phyloP scores from a whole-genome alignment of 2,113 vertebrate species.

The Perccottus glenii region DNA sequence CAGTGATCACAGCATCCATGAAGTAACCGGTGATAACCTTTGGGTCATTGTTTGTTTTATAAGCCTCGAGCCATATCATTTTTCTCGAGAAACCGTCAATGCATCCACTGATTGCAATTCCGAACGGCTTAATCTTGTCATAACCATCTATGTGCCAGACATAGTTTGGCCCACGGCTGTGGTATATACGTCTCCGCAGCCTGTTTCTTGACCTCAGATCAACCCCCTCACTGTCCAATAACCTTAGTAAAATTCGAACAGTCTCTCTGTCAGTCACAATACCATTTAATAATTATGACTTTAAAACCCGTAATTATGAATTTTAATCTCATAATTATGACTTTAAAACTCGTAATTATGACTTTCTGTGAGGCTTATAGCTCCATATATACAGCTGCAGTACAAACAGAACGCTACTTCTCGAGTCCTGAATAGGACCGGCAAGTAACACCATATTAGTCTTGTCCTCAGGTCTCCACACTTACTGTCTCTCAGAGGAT shows the following conservation, averaged over 20 bases:
- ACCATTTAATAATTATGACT: neutral
- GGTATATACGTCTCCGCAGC: neutral
- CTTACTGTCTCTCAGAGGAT: too few relatives aligned
- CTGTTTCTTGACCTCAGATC: conserved; percentile 13
- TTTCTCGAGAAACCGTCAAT: neutral
- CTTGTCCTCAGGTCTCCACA: too few relatives aligned
- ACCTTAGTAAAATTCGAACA: neutral
- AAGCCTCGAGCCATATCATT: too few relatives aligned
- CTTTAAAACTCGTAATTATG: too few relatives aligned
- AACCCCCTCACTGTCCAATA: conserved; percentile 10
- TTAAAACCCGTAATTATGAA: too few relatives aligned
- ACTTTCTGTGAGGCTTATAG: too few relatives aligned
- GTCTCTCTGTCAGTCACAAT: conserved; percentile 9
- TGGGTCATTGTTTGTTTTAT: neutral
- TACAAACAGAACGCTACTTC: too few relatives aligned
- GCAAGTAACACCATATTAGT: too few relatives aligned
- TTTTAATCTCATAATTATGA: too few relatives aligned
- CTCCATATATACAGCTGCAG: too few relatives aligned
- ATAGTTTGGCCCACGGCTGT: conserved; percentile 25
- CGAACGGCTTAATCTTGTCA: neutral
- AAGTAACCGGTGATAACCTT: conserved; percentile 10
- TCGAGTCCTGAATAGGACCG: too few relatives aligned
- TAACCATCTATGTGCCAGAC: neutral
- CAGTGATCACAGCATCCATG: conserved; percentile 5
- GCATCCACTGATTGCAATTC: neutral